Conservation (phyloP, 2,113 vertebrate species). For the Gavia stellata region DNA sequence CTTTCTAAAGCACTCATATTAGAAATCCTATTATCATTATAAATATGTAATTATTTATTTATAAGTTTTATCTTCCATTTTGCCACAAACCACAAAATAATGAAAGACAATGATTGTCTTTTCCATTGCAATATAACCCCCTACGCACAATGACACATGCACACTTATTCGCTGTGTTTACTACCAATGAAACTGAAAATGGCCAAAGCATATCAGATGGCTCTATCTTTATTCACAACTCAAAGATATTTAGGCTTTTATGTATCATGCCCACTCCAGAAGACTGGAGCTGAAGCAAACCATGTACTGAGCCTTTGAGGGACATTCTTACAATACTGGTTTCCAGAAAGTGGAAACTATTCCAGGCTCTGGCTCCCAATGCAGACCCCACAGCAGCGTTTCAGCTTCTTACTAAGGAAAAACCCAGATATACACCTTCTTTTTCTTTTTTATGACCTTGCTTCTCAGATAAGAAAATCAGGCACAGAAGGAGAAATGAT, state of each 20-base stretch:
- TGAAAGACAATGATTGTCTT: neutral
- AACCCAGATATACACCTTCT: neutral
- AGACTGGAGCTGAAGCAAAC: neutral
- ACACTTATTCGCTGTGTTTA: neutral
- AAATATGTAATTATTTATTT: neutral
- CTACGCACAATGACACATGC: too few relatives aligned
- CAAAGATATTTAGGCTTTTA: neutral
- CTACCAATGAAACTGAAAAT: neutral
- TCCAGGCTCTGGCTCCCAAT: neutral
- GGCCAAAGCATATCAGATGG: neutral
- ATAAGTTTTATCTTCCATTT: neutral
- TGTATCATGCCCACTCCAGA: neutral
- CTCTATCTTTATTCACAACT: neutral
- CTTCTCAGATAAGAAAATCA: neutral
- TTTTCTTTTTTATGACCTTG: neutral
- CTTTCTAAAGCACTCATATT: neutral
- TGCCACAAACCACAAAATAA: neutral
- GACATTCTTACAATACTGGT: neutral
- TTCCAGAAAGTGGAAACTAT: neutral
- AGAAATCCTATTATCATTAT: neutral
- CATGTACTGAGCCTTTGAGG: neutral
- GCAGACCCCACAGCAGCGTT: neutral
- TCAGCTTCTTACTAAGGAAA: neutral
- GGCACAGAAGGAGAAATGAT: neutral
- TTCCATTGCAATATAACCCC: neutral